phyloP scores from a whole-genome alignment of 2,113 vertebrate species.

The Rhipidura dahli region DNA sequence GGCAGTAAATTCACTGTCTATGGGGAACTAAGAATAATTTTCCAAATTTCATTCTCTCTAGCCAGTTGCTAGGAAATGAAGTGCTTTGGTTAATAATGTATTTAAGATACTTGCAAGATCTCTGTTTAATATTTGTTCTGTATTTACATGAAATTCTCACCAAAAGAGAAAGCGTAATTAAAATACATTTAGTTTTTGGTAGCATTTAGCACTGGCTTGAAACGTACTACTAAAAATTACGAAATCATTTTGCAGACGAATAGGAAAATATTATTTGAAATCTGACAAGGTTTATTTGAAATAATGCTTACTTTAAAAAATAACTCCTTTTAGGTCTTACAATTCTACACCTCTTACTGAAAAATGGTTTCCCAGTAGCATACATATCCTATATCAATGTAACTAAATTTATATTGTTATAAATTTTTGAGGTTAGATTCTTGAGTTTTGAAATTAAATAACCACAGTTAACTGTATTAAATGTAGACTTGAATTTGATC shows the following conservation, averaged over 20 bases:
- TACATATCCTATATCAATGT: slow-evolving; percentile 77
- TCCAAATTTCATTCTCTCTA: slow-evolving; percentile 29
- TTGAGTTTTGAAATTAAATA: slow-evolving; percentile 93
- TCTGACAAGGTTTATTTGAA: slow-evolving; percentile 76
- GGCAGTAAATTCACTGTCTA: slow-evolving; percentile 39
- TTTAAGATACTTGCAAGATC: slow-evolving; percentile 15
- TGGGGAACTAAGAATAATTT: slow-evolving; percentile 47
- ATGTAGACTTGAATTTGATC: slow-evolving; percentile 83
- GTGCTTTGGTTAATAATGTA: neutral
- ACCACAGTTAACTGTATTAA: slow-evolving; percentile 95
- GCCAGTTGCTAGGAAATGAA: slow-evolving; percentile 30
- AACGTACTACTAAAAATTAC: slow-evolving; percentile 23
- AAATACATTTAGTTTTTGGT: neutral
- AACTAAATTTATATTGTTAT: slow-evolving; percentile 89
- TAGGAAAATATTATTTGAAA: slow-evolving; percentile 55
- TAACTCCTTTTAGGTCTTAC: slow-evolving; percentile 59
- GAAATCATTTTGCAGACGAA: slow-evolving; percentile 55
- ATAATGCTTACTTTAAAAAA: slow-evolving; percentile 75
- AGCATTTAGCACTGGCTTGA: slow-evolving; percentile 52
- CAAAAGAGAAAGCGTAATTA: slow-evolving; percentile 13
- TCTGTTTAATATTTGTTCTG: neutral
- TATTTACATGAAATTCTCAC: slow-evolving; percentile 31
- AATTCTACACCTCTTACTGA: slow-evolving; percentile 62
- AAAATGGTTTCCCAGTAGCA: slow-evolving; percentile 76
- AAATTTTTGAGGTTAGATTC: slow-evolving; percentile 90